Conservation (phyloP, 2,888 invertebrate genomes). For the Allolobophora icterica region DNA sequence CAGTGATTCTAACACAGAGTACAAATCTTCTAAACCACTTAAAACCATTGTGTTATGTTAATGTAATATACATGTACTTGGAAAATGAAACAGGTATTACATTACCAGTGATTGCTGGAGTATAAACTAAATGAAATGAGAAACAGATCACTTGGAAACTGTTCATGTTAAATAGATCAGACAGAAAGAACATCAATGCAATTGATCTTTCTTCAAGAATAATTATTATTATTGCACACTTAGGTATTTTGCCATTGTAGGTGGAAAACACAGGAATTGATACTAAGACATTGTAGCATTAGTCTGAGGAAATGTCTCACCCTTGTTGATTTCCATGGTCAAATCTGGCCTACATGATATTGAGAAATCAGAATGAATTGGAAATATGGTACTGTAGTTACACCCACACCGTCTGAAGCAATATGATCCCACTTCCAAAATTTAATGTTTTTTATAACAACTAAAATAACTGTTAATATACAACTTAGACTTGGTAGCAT, state of each 20-base stretch:
- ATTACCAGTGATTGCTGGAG: background rate
- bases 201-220: too few species aligned
- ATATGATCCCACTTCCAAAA: background rate
- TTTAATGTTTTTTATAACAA: background rate
- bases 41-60: too few species aligned
- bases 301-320: too few species aligned
- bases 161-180: too few species aligned
- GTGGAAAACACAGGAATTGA: constrained; percentile 6
- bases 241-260: background rate
- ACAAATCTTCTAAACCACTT: too few species aligned
- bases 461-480: background rate
- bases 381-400: background rate
- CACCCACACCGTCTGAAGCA: background rate
- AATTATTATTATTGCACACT: background rate
- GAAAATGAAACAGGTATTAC: background rate
- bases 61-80: too few species aligned
- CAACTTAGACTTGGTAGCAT: background rate
- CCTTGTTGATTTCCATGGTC: too few species aligned
- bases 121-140: background rate
- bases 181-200: too few species aligned
- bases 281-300: too few species aligned
- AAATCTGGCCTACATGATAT: too few species aligned
- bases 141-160: background rate
- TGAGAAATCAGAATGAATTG: background rate
- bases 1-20: too few species aligned